phyloP scores from a whole-genome alignment of 2,797 vertebrate species.

The Nannoperca obscura region DNA sequence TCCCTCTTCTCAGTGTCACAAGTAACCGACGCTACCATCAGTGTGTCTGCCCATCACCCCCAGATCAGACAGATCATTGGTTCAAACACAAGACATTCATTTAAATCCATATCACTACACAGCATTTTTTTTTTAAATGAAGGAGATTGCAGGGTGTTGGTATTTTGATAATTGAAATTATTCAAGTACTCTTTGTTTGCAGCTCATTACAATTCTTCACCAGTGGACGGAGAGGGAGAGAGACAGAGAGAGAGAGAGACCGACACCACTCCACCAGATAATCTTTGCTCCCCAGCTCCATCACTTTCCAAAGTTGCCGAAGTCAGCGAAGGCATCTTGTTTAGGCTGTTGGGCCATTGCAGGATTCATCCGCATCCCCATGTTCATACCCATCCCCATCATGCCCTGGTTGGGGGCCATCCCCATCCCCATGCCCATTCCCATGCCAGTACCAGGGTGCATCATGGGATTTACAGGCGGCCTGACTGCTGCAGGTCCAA shows the following conservation, averaged over 20 bases:
- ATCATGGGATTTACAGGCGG: slow-evolving; percentile 86
- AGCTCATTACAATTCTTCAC: slow-evolving; percentile 86
- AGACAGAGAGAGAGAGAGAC: slow-evolving; percentile 46
- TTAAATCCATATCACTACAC: slow-evolving; percentile 65
- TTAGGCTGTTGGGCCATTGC: slow-evolving; percentile 90
- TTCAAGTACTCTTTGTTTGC: slow-evolving; percentile 90
- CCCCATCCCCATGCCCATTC: slow-evolving; percentile 85
- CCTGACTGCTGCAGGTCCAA: slow-evolving; percentile 86
- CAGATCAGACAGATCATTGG: slow-evolving; percentile 69
- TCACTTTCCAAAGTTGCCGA: slow-evolving; percentile 99
- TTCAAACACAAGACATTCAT: slow-evolving; percentile 73
- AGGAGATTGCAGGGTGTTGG: slow-evolving; percentile 74
- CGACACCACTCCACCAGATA: slow-evolving; percentile 80
- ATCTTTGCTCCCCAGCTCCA: slow-evolving; percentile 70
- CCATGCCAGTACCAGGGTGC: slow-evolving; percentile 86
- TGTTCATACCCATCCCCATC: slow-evolving; percentile 86
- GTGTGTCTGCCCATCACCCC: slow-evolving; percentile 51
- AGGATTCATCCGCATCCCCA: slow-evolving; percentile 86
- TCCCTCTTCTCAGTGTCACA: slow-evolving; percentile 51
- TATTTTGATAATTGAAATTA: slow-evolving; percentile 79
- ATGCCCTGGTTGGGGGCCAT: slow-evolving; percentile 75
- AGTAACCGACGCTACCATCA: slow-evolving; percentile 37
- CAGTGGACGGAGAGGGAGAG: slow-evolving; percentile 76
- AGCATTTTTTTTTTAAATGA: slow-evolving; percentile 48
- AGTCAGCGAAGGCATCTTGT: slow-evolving; percentile 98